Base-by-base conservation (phyloP, 1,140 invertebrate species). In the Maniola jurtina region DNA sequence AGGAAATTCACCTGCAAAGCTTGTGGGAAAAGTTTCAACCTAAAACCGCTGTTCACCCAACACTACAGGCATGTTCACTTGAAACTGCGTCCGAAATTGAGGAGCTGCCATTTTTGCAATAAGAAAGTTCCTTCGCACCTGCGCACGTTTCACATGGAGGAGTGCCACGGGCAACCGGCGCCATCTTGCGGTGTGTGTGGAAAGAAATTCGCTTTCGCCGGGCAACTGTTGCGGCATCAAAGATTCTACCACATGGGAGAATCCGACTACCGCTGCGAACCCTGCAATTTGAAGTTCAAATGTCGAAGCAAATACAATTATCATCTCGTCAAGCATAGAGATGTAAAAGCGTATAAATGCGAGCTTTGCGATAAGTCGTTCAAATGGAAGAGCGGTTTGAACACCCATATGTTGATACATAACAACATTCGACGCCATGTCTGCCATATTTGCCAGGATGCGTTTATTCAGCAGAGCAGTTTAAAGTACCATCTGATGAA, bases 321-420 rank as follows among this genome's bases (percentile, higher is more conserved):
- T 7, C 92, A 93, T 61, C 64, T 83, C 3, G 91, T 90, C 61
- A 92, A 92, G 45, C 93, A 94, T 78, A 80, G 13, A 55, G 77
- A 83, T 9, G 81, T 85, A 11, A 86, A 86, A 57, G 90, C 88
- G 16, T 93, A 87, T 71, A 77, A 81, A 64, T 93, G 92, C 76
- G 76, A 75, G 6, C 61, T 61, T 9, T 77, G 75, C n/a, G 73
- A 73, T 4, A 61, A 66, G 9, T 52, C 67, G 1, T 75, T 75
- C 33, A 75, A 75, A 45, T 72, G 70, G 70, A 71, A 66, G 15
- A 75, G 69, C 25, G 67, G 72, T 50, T 45, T 75, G 33, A 33
- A 48, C 6, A 68, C 57, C 7, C 73, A 75, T 36, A 40, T 68
- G 10, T 14, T 59, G 52, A 62, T 48, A n/a, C 70, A 72, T 48